phyloP scores from a whole-genome alignment of 2,113 vertebrate species.

The Bettongia penicillata region DNA sequence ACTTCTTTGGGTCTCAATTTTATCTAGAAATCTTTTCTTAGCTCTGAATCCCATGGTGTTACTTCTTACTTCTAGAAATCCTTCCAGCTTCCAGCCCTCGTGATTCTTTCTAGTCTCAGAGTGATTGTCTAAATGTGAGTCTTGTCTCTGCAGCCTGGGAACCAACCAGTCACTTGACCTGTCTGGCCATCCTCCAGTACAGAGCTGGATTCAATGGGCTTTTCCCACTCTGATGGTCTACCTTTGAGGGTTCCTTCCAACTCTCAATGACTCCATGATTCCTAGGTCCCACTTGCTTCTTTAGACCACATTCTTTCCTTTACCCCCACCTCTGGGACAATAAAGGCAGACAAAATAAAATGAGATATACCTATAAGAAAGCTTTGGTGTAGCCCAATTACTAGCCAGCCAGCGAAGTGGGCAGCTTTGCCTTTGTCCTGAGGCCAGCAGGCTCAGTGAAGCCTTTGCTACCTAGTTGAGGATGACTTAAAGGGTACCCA shows the following conservation, averaged over 20 bases:
- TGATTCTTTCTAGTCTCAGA: not conserved
- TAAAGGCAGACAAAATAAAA: not conserved
- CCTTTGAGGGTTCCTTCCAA: not conserved
- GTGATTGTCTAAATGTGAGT: not conserved
- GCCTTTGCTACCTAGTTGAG: not conserved
- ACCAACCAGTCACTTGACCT: not conserved
- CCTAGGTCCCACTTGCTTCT: not conserved
- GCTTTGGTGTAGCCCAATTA: slow-evolving; percentile 95
- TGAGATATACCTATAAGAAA: slow-evolving; percentile 91
- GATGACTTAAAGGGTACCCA: not conserved
- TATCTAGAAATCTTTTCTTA: not conserved
- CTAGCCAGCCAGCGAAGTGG: slow-evolving; percentile 72
- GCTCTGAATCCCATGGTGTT: not conserved
- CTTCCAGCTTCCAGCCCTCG: not conserved
- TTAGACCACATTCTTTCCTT: not conserved
- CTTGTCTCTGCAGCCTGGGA: not conserved
- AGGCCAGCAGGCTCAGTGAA: not conserved
- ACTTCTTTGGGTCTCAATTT: not conserved
- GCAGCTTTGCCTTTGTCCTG: not conserved
- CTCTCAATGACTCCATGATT: not conserved
- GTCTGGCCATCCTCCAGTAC: not conserved
- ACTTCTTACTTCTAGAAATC: not conserved
- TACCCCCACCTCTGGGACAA: not conserved
- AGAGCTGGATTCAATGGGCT: not conserved
- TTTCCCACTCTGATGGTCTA: not conserved